Evolutionary conservation across 2,888 invertebrate genomes (phyloP).

Genomic region (Lampropteryx suffumata): DNA sequence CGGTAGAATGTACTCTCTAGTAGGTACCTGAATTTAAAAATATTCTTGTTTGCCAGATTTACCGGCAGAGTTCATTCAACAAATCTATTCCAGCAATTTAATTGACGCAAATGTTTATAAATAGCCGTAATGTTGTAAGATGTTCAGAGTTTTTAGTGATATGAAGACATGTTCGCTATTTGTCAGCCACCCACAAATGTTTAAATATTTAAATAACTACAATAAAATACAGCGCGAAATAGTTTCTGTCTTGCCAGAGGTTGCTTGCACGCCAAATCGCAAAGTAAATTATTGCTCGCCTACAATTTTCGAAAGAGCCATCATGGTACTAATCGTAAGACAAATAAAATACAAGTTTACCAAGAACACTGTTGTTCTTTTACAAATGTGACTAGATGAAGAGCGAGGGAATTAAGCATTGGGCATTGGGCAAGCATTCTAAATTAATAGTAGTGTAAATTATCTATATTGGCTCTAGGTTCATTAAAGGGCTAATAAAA

Average conservation of each 20-base stretch:
- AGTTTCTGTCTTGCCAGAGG: neutral
- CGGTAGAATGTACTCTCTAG: no score
- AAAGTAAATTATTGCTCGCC: neutral
- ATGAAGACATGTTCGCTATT: conserved; percentile 9
- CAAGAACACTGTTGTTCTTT: no score
- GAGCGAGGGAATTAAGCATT: no score
- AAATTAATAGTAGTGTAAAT: no score
- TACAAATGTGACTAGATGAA: no score
- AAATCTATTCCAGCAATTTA: neutral
- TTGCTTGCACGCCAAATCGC: neutral
- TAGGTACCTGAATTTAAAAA: no score
- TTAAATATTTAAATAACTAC: neutral
- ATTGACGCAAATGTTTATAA: neutral
- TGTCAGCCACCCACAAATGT: neutral
- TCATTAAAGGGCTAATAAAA: no score
- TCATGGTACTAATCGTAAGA: no score
- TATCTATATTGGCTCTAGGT: no score
- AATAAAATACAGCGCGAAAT: neutral
- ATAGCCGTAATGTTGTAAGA: neutral
- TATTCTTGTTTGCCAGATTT: neutral
- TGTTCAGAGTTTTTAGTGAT: neutral
- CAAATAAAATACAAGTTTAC: no score
- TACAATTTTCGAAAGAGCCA: conserved; percentile 34
- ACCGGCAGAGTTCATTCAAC: conserved; percentile 1
- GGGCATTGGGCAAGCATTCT: no score